Conservation (phyloP, 2,888 invertebrate genomes). For the Branchipolynoe longqiensis region DNA sequence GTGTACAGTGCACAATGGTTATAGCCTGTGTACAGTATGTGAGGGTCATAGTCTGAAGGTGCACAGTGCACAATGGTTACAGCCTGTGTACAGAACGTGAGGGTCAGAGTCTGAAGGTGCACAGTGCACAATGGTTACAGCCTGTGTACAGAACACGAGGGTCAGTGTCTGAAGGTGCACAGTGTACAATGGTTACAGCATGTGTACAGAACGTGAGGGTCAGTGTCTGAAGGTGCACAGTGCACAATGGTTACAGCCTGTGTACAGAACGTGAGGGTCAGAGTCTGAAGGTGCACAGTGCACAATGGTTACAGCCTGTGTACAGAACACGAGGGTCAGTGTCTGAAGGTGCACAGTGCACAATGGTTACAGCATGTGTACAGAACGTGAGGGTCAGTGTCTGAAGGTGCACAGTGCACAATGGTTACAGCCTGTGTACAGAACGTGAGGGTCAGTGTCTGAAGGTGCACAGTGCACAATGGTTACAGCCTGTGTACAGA, state of each 20-base stretch:
- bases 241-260: background rate
- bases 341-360: constrained; percentile 33
- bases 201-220: too few relatives aligned
- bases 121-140: background rate
- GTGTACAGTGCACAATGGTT: background rate
- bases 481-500: background rate
- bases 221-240: constrained; percentile 48
- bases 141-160: background rate
- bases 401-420: constrained; percentile 31
- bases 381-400: too few relatives aligned
- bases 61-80: background rate
- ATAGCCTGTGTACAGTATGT: background rate
- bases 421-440: background rate
- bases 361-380: background rate
- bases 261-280: too few relatives aligned
- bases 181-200: background rate
- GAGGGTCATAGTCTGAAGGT: too few relatives aligned
- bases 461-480: constrained; percentile 24
- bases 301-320: background rate
- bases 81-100: background rate
- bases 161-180: too few relatives aligned
- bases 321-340: too few relatives aligned
- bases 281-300: constrained; percentile 40
- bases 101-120: too few relatives aligned
- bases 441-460: too few relatives aligned